Evolutionary conservation across 2,113 vertebrate genomes (phyloP), one percentile per base, ranked within the genome.

Genomic region (Malurus cyaneus): DNA sequence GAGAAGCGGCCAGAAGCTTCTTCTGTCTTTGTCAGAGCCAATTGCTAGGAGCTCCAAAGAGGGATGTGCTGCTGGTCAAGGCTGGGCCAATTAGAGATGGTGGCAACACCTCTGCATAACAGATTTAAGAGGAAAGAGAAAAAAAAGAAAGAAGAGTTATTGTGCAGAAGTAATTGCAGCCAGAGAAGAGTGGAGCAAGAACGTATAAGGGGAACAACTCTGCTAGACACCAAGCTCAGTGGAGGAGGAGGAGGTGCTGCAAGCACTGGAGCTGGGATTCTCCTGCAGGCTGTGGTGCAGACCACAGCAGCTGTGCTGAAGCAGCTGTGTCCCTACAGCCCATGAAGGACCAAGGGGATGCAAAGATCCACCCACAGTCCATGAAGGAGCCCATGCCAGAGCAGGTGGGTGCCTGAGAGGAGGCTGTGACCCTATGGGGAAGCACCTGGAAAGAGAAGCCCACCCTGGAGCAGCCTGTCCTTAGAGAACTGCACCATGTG

Each of bases 261-360:
- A 56, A 32, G 19, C 29, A 49, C 18, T 5, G 4, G 15, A 74
- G 2, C 60, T 19, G 11, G 12, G 34, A 85, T 74, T 56, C 15
- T 14, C 3, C 60, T 49, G 24, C 29, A 8, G 29, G 2, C 42
- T 1, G 2, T 56, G 12, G 15, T 9, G 8, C 2, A 5, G 29
- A 29, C 28, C 23, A 8, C 11, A 39, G 39, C 39, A 39, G 39
- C 11, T 39, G 39, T n/a, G 41, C 34, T 7, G 34, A 85, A 15
- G 10, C n/a, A 84, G n/a, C 59, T 28, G 12, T 41, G 9, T 3
- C 14, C 4, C 18, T 65, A 29, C 28, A 84, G 41, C 59, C 69
- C 41, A 14, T 32, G 23, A 18, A 73, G 14, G 21, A 1, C 11
- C 49, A 32, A 2, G 18, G 39, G 59, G 12, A 47, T n/a, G n/a